phyloP scores from a whole-genome alignment of 1,140 invertebrate species.

The Magallana gigas region DNA sequence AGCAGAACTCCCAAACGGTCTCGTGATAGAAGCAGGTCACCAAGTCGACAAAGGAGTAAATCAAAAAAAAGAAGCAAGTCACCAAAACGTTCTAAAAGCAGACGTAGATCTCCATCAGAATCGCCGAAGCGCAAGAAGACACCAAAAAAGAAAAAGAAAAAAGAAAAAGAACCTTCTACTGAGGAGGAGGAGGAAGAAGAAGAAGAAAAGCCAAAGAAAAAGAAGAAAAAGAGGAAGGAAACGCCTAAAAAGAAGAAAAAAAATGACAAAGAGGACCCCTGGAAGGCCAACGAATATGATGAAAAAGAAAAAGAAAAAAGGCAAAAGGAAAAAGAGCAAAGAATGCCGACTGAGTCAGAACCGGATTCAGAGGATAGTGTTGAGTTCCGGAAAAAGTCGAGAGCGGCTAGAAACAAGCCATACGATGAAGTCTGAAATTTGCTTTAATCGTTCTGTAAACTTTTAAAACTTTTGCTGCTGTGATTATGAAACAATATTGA shows the following conservation, averaged over 20 bases:
- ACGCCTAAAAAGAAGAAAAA: not conserved
- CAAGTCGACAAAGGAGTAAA: not conserved
- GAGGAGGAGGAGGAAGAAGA: not conserved
- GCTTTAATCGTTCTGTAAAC: no score
- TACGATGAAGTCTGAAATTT: not conserved
- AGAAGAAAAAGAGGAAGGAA: not conserved
- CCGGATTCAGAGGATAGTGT: not conserved
- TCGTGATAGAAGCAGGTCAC: not conserved
- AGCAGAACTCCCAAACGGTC: not conserved
- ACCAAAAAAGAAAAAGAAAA: not conserved
- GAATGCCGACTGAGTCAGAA: conserved; percentile 44
- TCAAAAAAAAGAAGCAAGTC: conserved; percentile 33
- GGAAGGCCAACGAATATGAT: conserved; percentile 42
- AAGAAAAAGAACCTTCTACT: not conserved
- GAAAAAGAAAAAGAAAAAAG: conserved; percentile 33
- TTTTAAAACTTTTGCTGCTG: no score
- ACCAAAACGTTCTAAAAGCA: not conserved
- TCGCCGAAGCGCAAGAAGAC: not conserved
- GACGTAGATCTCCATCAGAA: not conserved
- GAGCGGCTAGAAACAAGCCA: not conserved
- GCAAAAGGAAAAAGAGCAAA: conserved; percentile 29
- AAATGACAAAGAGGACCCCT: conserved; percentile 24
- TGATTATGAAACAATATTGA: no score
- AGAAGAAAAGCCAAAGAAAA: not conserved
- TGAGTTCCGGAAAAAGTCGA: not conserved